These are phyloP conservation scores for Hapalemur alaotrensis DNA, from an alignment of 2,797 vertebrate genomes.

Conservation along the genomic window DNA sequence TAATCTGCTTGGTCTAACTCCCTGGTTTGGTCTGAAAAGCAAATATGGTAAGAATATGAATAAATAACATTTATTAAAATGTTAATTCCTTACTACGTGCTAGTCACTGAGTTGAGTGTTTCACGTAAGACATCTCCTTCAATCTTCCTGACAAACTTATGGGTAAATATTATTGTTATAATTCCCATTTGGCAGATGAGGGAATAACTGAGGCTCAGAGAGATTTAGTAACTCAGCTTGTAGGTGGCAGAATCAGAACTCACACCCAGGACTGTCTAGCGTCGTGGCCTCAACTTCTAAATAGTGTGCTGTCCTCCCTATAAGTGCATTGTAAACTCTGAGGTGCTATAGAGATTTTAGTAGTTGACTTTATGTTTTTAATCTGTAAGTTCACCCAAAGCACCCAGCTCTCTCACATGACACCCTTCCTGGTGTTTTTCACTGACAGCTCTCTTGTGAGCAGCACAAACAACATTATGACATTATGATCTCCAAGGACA, in stretches of 20 bases:
- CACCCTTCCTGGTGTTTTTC: not conserved
- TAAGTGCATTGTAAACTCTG: not conserved
- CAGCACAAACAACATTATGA: not conserved
- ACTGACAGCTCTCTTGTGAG: not conserved
- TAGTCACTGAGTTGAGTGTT: not conserved
- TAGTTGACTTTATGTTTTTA: not conserved
- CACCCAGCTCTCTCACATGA: no score
- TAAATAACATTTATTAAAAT: not conserved
- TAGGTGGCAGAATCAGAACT: not conserved
- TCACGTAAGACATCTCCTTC: not conserved
- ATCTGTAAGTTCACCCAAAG: not conserved
- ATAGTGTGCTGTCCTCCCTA: not conserved
- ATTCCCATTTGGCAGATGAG: not conserved
- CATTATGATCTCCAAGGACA: not conserved
- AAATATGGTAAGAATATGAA: not conserved
- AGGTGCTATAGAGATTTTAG: not conserved
- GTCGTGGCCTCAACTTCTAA: not conserved
- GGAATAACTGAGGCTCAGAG: not conserved
- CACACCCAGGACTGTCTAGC: not conserved
- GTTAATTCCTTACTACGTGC: not conserved
- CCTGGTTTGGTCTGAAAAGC: not conserved
- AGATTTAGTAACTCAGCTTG: not conserved
- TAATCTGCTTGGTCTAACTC: not conserved
- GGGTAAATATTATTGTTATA: not conserved
- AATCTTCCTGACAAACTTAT: not conserved